Percentiles rank a stretch among this genome's conserved stretches.
Conservation (phyloP, 2,888 invertebrate genomes). For the Caenorhabditis plicata region DNA sequence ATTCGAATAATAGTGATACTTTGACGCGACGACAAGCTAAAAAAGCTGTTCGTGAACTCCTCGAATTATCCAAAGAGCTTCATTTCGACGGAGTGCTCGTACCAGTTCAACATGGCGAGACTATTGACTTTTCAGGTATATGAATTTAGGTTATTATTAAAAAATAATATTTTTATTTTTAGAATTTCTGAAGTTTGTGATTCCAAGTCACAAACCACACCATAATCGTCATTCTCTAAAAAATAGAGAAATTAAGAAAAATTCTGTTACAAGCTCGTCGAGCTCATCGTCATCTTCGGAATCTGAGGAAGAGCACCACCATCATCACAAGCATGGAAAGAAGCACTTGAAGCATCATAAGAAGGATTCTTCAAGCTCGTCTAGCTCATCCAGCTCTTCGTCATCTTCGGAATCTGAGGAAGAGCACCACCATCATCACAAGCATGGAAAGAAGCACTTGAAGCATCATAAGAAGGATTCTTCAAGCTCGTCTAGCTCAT, state of each 20-base stretch:
- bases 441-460: conserved; percentile 13
- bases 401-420: conserved; percentile 14
- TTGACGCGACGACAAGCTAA: too few relatives aligned
- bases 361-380: conserved; percentile 9
- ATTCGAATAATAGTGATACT: too few relatives aligned
- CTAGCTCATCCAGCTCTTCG: conserved; percentile 1
- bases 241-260: too few relatives aligned
- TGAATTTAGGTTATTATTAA: too few relatives aligned
- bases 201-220: conserved; percentile 15
- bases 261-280: conserved; percentile 3
- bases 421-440: conserved; percentile 11
- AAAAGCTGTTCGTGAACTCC: background rate
- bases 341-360: conserved; percentile 13
- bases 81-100: conserved; percentile 18
- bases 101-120: conserved; percentile 11
- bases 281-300: conserved; percentile 17
- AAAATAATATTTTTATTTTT: too few relatives aligned
- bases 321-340: conserved; percentile 13
- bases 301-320: conserved; percentile 11
- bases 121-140: too few relatives aligned
- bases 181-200: conserved; percentile 11
- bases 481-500: conserved; percentile 3
- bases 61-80: conserved; percentile 14
- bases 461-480: conserved; percentile 10
- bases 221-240: too few relatives aligned